Base-by-base conservation (phyloP, 2,888 invertebrate species). In the Halictus quadricinctus region DNA sequence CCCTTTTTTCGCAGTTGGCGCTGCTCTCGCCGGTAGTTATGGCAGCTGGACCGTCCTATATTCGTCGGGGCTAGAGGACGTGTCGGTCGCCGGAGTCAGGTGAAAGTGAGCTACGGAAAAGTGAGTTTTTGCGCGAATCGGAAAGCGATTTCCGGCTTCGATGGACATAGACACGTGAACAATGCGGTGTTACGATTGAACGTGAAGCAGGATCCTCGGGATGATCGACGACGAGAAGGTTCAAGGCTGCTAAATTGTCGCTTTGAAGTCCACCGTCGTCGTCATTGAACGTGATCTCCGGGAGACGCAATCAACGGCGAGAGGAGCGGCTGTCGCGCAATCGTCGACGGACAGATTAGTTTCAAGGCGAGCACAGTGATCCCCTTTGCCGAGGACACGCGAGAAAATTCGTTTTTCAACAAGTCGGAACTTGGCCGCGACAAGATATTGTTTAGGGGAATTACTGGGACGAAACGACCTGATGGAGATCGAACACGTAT, bases 161-260 rank as follows among this genome's bases (percentile, higher is more conserved):
- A 21, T 54, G 25, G 21, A 36, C 36, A 76, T 66, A 60, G 50
- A 54, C 54, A 66, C 46, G 46, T 41, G 70, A 76, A 79, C 79
- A 70, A 79, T 74, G 46, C 69, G 43, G 36, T 21, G 54, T 54
- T 21, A 21, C 54, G 54, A 0, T 54, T 21, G 54, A 21, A 21
- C 54, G 21, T 3, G 43, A 1, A 43, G 15, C 21, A 18, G 8
- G 54, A 10, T 21, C 64, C 18, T 72, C 60, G 60, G 58, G 36
- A 36, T 36, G 72, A 72, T 79, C 74, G 54, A 46, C 43, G 43
- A 72, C 60, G 46, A 15, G n/a, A 75, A 81, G 60, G 79, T 88
- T 89, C 88, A 80, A 83, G 83, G 80, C 58, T 74, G 48, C 73
- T 21, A 29, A 75, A 85, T 80, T n/a, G 72, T 66, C 66, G 54